phyloP scores from a whole-genome alignment of 2,888 invertebrate species.

The Latheticus oryzae region DNA sequence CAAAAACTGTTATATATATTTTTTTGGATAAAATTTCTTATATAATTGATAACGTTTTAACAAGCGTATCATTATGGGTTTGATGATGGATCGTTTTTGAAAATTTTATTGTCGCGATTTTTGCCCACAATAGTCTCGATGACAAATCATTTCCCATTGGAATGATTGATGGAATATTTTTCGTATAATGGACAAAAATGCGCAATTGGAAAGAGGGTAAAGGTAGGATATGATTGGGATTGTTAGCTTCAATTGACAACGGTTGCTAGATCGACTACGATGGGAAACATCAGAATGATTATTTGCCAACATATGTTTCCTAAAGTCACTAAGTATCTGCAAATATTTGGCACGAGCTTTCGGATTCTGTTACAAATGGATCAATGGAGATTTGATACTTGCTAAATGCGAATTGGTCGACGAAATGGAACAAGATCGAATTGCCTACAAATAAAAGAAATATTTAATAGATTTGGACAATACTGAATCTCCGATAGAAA shows the following conservation, averaged over 20 bases:
- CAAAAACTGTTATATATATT: no score
- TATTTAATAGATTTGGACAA: no score
- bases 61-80: constrained; percentile 59
- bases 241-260: no score
- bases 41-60: constrained; percentile 60
- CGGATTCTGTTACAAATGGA: constrained; percentile 59
- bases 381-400: constrained; percentile 41
- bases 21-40: background rate
- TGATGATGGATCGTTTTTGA: constrained; percentile 54
- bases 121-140: constrained; percentile 53
- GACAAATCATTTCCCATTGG: constrained; percentile 59
- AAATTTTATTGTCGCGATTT: constrained; percentile 51
- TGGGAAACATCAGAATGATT: constrained; percentile 41
- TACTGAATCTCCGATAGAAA: no score
- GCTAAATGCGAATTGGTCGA: constrained; percentile 6
- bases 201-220: constrained; percentile 30
- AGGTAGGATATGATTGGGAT: constrained; percentile 22
- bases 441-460: no score
- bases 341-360: constrained; percentile 60
- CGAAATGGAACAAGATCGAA: constrained; percentile 36
- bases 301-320: constrained; percentile 56
- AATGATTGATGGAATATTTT: constrained; percentile 55
- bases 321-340: constrained; percentile 57
- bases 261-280: constrained; percentile 11
- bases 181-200: constrained; percentile 31